Evolutionary conservation across 2,888 invertebrate species (phyloP).

Genomic region (Alloplasta piceator): DNA sequence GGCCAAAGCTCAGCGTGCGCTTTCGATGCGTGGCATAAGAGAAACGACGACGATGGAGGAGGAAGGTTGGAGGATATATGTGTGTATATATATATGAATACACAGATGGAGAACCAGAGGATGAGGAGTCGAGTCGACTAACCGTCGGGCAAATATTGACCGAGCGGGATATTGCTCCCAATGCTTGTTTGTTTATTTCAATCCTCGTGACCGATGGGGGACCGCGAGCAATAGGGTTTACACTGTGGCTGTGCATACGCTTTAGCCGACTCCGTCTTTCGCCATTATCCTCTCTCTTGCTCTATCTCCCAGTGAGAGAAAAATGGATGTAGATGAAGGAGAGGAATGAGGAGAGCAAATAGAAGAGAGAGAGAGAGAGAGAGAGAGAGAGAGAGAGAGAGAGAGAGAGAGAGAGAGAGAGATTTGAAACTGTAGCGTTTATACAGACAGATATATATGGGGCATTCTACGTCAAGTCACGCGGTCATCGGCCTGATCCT

Average conservation of each 20-base stretch:
- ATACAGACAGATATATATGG: conserved; percentile 5
- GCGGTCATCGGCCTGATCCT: no score
- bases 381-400: conserved; percentile 37
- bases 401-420: not conserved
- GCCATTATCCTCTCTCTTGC: conserved; percentile 1
- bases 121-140: conserved; percentile 78
- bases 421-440: conserved; percentile 43
- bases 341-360: not conserved
- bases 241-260: conserved; percentile 31
- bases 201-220: conserved; percentile 80
- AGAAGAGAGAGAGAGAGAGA: not conserved
- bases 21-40: conserved; percentile 11
- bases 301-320: conserved; percentile 22
- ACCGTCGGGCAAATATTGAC: conserved; percentile 83
- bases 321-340: conserved; percentile 31
- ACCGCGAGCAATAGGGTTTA: conserved; percentile 57
- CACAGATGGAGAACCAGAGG: conserved; percentile 46
- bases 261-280: conserved; percentile 21
- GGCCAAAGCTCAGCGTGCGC: conserved; percentile 28
- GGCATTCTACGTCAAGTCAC: no score
- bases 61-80: not conserved
- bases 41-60: conserved; percentile 14
- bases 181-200: conserved; percentile 83
- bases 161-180: conserved; percentile 83
- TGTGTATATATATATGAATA: no score